A percentile compares a stretch with the other conserved stretches of the same genome.
Conservation (phyloP, 1,140 invertebrate species). For the Pseudachorutes palmiensis region DNA sequence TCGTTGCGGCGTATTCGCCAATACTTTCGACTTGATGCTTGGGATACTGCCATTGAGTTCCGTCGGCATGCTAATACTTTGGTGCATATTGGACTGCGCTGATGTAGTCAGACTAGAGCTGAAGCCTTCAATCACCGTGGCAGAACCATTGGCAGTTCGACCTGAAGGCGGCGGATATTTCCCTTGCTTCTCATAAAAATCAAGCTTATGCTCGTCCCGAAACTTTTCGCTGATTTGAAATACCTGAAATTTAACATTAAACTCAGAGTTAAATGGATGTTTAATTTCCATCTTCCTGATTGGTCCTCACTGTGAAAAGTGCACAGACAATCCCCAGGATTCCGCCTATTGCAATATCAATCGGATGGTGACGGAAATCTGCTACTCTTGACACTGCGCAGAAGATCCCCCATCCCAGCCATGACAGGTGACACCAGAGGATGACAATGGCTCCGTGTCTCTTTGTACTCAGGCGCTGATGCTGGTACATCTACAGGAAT, state of each 20-base stretch:
- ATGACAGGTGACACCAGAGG: slow-evolving; percentile 25
- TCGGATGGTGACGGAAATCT: slow-evolving; percentile 30
- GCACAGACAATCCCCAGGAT: slow-evolving; percentile 19
- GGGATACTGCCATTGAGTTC: not conserved
- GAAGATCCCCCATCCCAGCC: slow-evolving; percentile 29
- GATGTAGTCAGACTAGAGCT: not conserved
- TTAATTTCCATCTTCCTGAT: not conserved
- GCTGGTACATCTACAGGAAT: slow-evolving; percentile 28
- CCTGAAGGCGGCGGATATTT: slow-evolving; percentile 15
- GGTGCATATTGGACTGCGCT: not conserved
- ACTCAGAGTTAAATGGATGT: not conserved
- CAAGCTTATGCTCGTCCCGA: slow-evolving; percentile 13
- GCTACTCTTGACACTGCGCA: slow-evolving; percentile 28
- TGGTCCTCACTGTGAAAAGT: slow-evolving; percentile 26
- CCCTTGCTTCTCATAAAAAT: slow-evolving; percentile 25
- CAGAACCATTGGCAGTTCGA: slow-evolving; percentile 24
- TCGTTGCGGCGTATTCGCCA: not conserved
- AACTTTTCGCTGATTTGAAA: slow-evolving; percentile 22
- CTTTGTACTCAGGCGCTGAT: slow-evolving; percentile 20
- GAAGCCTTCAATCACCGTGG: slow-evolving; percentile 27
- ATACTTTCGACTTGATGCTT: not conserved
- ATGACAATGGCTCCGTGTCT: slow-evolving; percentile 23
- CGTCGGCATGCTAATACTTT: slow-evolving; percentile 13
- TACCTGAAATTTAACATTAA: slow-evolving; percentile 7
- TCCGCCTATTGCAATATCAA: slow-evolving; percentile 26